phyloP scores from a whole-genome alignment of 2,888 invertebrate genomes.

The Pseudanteris insignis region DNA sequence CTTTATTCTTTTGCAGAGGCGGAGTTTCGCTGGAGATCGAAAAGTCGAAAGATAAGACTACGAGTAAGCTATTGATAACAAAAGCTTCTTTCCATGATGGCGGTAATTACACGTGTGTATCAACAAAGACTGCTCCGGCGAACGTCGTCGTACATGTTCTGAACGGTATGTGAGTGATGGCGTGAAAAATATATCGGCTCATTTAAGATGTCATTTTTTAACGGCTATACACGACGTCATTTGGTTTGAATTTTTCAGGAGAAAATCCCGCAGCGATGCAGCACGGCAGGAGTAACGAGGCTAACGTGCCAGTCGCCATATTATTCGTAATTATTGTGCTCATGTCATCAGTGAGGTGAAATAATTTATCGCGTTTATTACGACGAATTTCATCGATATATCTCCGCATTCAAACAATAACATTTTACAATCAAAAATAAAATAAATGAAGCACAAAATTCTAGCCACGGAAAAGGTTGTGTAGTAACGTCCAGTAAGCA shows the following conservation, averaged over 20 bases:
- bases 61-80: conserved; percentile 82
- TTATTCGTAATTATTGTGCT: conserved; percentile 49
- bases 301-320: conserved; percentile 50
- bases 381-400: conserved; percentile 3
- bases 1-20: conserved; percentile 73
- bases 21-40: conserved; percentile 88
- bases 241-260: conserved; percentile 48
- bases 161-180: conserved; percentile 54
- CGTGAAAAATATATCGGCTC: conserved; percentile 16
- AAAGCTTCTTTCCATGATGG: conserved; percentile 83
- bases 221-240: conserved; percentile 1
- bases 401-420: conserved; percentile 26
- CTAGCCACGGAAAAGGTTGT: background rate
- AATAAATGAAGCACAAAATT: background rate
- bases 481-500: conserved; percentile 1
- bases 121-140: conserved; percentile 75
- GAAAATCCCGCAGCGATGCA: conserved; percentile 63
- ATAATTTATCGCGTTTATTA: conserved; percentile 10
- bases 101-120: conserved; percentile 89
- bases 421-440: conserved; percentile 1
- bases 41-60: conserved; percentile 81
- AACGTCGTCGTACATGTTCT: conserved; percentile 60
- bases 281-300: conserved; percentile 54
- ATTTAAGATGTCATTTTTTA: too few species aligned
- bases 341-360: conserved; percentile 38